These are phyloP conservation scores for Clarias platycephalus DNA, from an alignment of 2,797 vertebrate species.

Conservation along the genomic window DNA sequence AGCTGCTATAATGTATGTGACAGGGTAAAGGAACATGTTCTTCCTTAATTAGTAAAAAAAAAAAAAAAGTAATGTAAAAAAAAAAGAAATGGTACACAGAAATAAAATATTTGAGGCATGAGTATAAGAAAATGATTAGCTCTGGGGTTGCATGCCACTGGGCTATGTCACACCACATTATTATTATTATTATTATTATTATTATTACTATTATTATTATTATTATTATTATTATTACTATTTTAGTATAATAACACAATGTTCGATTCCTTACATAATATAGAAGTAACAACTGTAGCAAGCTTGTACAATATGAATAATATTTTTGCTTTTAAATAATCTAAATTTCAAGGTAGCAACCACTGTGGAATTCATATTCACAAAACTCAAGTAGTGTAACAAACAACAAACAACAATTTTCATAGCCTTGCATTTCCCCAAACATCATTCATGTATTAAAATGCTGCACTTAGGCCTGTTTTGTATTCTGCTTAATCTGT, in stretches of 20 bases:
- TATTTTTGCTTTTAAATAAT: not conserved
- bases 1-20: not conserved
- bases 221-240: not conserved
- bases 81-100: too few relatives aligned
- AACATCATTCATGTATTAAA: constrained; percentile 17
- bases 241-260: not conserved
- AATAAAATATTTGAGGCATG: not conserved
- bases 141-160: not conserved
- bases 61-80: not conserved
- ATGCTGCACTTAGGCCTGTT: not conserved
- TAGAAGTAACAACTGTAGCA: not conserved
- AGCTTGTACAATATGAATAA: not conserved
- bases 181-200: not conserved
- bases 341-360: not conserved
- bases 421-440: not conserved
- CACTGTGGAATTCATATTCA: not conserved
- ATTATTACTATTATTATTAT: too few relatives aligned
- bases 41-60: constrained; percentile 1
- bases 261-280: not conserved
- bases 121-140: not conserved
- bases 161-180: not conserved
- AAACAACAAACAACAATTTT: not conserved
- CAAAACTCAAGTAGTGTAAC: not conserved
- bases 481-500: constrained; percentile 23
- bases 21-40: not conserved